phyloP scores from a whole-genome alignment of 2,113 vertebrate genomes.

The Eptatretus burgeri region DNA sequence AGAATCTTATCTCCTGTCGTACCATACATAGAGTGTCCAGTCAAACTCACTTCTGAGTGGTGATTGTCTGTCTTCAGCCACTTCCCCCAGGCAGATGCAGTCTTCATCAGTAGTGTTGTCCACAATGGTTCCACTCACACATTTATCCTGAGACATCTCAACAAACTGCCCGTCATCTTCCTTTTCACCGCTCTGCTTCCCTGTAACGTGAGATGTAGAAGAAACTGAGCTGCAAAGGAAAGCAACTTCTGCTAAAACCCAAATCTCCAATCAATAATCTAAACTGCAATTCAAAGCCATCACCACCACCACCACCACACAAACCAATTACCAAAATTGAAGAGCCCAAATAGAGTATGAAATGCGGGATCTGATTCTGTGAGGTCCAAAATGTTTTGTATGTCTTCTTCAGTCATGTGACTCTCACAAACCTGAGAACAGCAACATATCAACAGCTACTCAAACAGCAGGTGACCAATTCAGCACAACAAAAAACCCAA shows the following conservation, averaged over 20 bases:
- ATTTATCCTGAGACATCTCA: no score
- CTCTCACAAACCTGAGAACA: neutral
- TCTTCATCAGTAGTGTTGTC: no score
- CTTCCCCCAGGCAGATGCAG: no score
- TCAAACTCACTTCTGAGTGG: no score
- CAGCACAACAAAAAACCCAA: neutral
- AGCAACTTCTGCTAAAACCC: neutral
- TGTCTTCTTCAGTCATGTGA: neutral
- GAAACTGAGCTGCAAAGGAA: neutral
- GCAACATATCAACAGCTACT: neutral
- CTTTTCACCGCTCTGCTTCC: neutral
- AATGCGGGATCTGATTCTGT: neutral
- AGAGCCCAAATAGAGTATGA: neutral
- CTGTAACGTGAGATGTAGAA: neutral
- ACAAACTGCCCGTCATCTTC: no score
- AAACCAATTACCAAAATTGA: neutral
- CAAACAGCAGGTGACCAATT: neutral
- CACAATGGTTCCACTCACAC: no score
- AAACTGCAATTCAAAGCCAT: neutral
- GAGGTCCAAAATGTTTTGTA: conserved; percentile 1
- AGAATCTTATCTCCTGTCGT: no score
- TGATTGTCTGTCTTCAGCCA: no score
- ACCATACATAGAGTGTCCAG: no score
- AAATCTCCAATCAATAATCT: neutral
- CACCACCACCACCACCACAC: neutral